These are phyloP conservation scores for Malurus alboscapulatus DNA, from an alignment of 2,113 vertebrate species.

Conservation along the genomic window DNA sequence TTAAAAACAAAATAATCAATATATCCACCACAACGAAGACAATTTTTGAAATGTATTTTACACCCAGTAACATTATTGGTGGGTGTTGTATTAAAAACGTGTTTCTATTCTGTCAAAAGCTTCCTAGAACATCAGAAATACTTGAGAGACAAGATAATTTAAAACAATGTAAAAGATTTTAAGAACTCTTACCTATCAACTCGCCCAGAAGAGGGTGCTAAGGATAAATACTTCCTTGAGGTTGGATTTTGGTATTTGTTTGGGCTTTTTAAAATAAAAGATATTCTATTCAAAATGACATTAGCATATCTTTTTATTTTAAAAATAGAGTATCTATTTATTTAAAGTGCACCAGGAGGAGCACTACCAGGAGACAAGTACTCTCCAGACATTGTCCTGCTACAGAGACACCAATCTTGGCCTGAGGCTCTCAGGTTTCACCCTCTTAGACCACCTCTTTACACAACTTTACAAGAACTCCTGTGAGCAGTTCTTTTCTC, in stretches of 20 bases:
- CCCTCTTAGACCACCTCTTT: background rate
- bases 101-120: background rate
- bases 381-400: background rate
- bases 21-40: background rate
- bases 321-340: no score
- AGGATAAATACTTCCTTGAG: background rate
- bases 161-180: background rate
- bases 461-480: background rate
- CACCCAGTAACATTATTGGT: background rate
- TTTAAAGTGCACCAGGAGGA: no score
- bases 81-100: background rate
- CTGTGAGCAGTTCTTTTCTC: background rate
- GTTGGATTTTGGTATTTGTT: background rate
- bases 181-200: background rate
- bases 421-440: background rate
- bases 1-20: background rate
- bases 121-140: background rate
- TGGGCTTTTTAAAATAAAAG: background rate
- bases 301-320: no score
- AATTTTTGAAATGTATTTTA: background rate
- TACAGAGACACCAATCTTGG: background rate
- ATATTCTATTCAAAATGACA: no score
- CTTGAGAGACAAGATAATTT: background rate
- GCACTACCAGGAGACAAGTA: background rate
- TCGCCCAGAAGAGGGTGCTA: constrained; percentile 31